These are phyloP conservation scores for Bibio marci DNA, from an alignment of 2,888 invertebrate species.

Conservation along the genomic window DNA sequence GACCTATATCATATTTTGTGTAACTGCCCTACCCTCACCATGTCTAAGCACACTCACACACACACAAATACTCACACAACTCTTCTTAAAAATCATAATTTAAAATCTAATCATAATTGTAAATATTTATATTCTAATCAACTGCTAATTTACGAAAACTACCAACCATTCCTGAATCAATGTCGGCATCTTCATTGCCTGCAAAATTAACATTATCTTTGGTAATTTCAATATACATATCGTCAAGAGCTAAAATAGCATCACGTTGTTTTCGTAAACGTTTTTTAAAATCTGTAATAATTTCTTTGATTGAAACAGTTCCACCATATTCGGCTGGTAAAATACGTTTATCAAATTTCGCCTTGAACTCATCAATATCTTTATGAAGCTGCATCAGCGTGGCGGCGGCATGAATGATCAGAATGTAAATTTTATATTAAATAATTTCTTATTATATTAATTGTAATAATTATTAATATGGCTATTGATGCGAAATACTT, in stretches of 20 bases:
- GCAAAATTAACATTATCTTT: slow-evolving; percentile 32
- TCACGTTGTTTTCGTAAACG: slow-evolving; percentile 45
- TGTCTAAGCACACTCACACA: too few species aligned
- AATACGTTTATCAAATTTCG: slow-evolving; percentile 53
- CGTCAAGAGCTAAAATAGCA: slow-evolving; percentile 50
- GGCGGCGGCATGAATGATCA: neutral
- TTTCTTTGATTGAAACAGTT: slow-evolving; percentile 58
- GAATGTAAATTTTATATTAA: too few species aligned
- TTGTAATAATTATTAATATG: too few species aligned
- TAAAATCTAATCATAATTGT: too few species aligned
- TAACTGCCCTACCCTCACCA: too few species aligned
- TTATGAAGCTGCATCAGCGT: slow-evolving; percentile 44
- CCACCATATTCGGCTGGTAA: slow-evolving; percentile 81
- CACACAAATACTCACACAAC: too few species aligned
- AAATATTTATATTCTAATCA: slow-evolving; percentile 40
- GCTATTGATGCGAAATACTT: slow-evolving; percentile 27
- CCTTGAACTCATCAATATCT: slow-evolving; percentile 50
- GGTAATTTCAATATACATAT: slow-evolving; percentile 55
- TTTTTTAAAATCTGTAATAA: slow-evolving; percentile 59
- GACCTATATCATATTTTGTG: too few species aligned
- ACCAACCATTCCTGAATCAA: slow-evolving; percentile 58
- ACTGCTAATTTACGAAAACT: slow-evolving; percentile 72
- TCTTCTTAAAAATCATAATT: too few species aligned
- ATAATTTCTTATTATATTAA: too few species aligned
- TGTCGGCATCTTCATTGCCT: slow-evolving; percentile 45